Percentiles rank a stretch among this genome's conserved stretches.
Conservation (phyloP, 2,113 vertebrate species). For the Fulmarus glacialis region DNA sequence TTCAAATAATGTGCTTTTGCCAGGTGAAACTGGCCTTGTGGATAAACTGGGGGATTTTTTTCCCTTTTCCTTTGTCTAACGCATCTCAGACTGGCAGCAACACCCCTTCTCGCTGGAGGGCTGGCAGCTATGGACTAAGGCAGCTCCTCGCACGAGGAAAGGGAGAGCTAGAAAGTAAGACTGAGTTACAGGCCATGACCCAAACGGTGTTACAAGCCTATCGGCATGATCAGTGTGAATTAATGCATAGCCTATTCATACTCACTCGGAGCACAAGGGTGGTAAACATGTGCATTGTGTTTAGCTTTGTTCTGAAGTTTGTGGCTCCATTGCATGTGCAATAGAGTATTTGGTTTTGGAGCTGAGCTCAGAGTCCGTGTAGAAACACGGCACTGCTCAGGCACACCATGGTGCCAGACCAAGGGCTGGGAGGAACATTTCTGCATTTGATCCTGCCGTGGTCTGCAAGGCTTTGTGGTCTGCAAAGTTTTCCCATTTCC, state of each 20-base stretch:
- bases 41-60: background rate
- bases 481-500: background rate
- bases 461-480: background rate
- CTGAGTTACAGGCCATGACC: background rate
- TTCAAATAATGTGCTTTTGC: accelerated
- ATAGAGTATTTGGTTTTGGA: background rate
- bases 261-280: background rate
- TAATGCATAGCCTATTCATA: background rate
- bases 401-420: background rate
- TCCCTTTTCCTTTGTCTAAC: background rate
- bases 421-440: background rate
- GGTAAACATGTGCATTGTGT: background rate
- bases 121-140: background rate
- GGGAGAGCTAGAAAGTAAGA: background rate
- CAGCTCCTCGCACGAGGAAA: background rate
- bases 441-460: accelerated
- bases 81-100: background rate
- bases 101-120: background rate
- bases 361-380: background rate
- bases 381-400: background rate
- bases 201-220: background rate
- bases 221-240: background rate
- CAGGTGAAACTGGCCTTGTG: background rate
- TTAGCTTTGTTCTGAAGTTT: background rate
- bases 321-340: background rate